Conservation (phyloP, 2,113 vertebrate genomes). For the Cavia aperea region DNA sequence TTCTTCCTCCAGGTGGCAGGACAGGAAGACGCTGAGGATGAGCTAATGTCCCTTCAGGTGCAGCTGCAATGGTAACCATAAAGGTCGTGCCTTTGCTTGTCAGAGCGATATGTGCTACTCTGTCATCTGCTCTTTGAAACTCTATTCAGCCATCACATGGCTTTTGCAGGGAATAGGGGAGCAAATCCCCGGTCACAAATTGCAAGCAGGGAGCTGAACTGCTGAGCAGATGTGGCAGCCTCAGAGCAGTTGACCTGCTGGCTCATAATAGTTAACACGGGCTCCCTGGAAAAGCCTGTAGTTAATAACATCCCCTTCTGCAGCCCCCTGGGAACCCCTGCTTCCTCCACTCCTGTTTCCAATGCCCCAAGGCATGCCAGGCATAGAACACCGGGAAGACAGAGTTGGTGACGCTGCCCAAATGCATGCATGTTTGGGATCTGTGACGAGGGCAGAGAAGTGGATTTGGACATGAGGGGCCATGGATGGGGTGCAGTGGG, state of each 20-base stretch:
- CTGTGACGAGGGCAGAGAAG: background rate
- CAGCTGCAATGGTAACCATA: background rate
- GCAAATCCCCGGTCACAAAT: background rate
- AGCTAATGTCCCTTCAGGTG: accelerated
- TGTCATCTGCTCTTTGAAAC: background rate
- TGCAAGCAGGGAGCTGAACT: background rate
- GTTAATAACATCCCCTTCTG: slow-evolving; percentile 53
- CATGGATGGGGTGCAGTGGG: accelerated
- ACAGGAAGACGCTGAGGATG: background rate
- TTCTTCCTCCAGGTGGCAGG: background rate
- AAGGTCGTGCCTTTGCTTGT: background rate
- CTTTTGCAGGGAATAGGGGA: background rate
- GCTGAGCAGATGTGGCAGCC: slow-evolving; percentile 44
- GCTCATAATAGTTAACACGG: slow-evolving; percentile 50
- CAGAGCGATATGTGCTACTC: background rate
- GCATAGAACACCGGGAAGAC: background rate
- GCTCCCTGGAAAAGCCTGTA: slow-evolving; percentile 45
- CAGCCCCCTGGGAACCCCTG: background rate
- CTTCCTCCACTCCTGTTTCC: slow-evolving; percentile 46
- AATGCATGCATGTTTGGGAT: background rate
- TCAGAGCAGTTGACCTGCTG: slow-evolving; percentile 40
- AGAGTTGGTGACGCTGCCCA: background rate
- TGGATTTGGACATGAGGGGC: accelerated
- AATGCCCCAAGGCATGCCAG: background rate
- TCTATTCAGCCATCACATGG: background rate